These are phyloP conservation scores for Smithornis capensis DNA, from an alignment of 2,113 vertebrate species.

Conservation along the genomic window DNA sequence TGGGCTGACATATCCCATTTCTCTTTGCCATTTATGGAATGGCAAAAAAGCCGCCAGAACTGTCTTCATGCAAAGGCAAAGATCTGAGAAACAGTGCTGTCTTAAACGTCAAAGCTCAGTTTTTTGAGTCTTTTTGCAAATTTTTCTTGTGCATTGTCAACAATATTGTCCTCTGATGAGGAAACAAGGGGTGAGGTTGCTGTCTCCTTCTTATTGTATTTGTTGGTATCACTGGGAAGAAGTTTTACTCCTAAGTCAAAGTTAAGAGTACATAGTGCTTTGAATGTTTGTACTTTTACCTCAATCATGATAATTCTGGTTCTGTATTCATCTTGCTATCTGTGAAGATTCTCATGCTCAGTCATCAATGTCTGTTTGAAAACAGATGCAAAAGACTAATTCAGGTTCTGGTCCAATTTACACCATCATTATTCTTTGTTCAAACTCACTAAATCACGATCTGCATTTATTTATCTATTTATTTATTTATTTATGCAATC, in stretches of 20 bases:
- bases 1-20: background rate
- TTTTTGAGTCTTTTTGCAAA: background rate
- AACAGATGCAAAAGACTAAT: background rate
- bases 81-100: background rate
- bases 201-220: background rate
- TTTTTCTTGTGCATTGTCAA: background rate
- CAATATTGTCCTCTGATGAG: background rate
- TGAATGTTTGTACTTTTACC: background rate
- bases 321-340: background rate
- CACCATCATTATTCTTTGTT: background rate
- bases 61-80: background rate
- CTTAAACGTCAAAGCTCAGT: background rate
- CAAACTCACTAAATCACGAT: background rate
- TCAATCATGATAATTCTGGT: background rate
- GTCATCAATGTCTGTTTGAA: background rate
- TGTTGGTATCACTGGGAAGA: background rate
- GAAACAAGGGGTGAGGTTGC: background rate
- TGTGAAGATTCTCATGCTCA: background rate
- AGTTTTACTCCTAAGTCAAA: background rate
- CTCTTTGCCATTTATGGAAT: background rate
- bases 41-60: background rate
- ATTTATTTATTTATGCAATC: too few relatives aligned
- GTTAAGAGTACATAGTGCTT: background rate
- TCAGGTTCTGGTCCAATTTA: background rate
- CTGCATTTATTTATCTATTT: rapidly evolving